A percentile compares a stretch with the other conserved stretches of the same genome.
phyloP scores from a whole-genome alignment of 1,140 invertebrate genomes.

The Alviniconcha marisindica region DNA sequence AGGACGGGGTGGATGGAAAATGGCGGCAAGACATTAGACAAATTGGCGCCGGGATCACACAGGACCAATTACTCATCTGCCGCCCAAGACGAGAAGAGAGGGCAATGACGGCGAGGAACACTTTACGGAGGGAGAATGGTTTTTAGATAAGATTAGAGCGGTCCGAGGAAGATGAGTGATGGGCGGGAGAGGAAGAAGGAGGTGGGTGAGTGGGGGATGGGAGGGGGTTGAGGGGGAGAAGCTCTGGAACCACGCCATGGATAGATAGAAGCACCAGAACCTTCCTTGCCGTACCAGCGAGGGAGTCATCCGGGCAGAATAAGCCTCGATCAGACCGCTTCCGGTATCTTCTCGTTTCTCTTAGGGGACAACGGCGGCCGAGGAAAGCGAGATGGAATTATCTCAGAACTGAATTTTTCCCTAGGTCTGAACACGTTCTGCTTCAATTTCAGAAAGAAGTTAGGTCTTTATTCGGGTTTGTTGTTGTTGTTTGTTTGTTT shows the following conservation, averaged over 20 bases:
- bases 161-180: conserved; percentile 31
- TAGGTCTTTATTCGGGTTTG: too few relatives aligned
- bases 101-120: not conserved
- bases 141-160: conserved; percentile 34
- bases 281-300: too few relatives aligned
- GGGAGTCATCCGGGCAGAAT: too few relatives aligned
- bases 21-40: conserved; percentile 33
- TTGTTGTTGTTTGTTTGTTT: too few relatives aligned
- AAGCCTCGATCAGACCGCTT: too few relatives aligned
- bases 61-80: conserved; percentile 30
- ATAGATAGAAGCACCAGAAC: too few relatives aligned
- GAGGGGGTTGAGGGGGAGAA: not conserved
- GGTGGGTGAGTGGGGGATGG: conserved; percentile 19
- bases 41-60: conserved; percentile 27
- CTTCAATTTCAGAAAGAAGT: too few relatives aligned
- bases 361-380: too few relatives aligned
- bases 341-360: too few relatives aligned
- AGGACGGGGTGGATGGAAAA: not conserved
- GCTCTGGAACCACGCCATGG: not conserved
- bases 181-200: not conserved
- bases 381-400: too few relatives aligned
- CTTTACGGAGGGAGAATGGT: not conserved
- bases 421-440: too few relatives aligned
- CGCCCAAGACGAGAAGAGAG: conserved; percentile 10
- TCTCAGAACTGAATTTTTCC: too few relatives aligned